Conservation (phyloP, 2,113 vertebrate species). For the Phalacrocorax carbo region DNA sequence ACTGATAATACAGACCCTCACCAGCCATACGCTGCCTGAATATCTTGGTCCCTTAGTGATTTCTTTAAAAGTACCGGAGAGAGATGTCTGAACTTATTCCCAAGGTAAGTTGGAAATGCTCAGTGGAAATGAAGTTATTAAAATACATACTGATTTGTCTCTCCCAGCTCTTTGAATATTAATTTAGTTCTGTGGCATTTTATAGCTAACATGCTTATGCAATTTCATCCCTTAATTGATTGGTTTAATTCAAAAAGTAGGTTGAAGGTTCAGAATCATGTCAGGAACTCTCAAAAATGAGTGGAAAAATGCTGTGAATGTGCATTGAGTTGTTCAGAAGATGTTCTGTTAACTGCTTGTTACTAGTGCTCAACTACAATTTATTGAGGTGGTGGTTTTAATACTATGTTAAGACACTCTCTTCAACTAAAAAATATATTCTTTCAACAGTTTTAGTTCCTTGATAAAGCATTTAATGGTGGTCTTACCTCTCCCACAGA, state of each 20-base stretch:
- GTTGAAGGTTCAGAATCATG: neutral
- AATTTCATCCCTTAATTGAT: neutral
- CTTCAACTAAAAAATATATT: neutral
- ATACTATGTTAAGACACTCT: neutral
- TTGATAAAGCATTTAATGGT: neutral
- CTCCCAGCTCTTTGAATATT: neutral
- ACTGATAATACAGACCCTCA: neutral
- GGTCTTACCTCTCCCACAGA: conserved; percentile 94
- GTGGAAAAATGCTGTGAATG: neutral
- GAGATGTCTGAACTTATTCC: neutral
- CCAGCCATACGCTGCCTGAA: neutral
- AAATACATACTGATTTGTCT: neutral
- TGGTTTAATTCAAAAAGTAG: neutral
- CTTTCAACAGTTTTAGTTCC: neutral
- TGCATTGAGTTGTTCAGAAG: neutral
- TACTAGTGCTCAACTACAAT: neutral
- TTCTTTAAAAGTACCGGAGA: neutral
- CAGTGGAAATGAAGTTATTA: neutral
- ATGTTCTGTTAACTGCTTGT: neutral
- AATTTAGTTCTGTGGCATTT: neutral
- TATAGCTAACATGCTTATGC: neutral
- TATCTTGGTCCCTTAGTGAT: neutral
- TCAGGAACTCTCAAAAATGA: neutral
- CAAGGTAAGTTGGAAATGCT: neutral
- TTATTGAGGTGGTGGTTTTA: neutral